Base-by-base conservation (phyloP, 2,797 vertebrate genomes). In the Acanthopagrus latus region DNA sequence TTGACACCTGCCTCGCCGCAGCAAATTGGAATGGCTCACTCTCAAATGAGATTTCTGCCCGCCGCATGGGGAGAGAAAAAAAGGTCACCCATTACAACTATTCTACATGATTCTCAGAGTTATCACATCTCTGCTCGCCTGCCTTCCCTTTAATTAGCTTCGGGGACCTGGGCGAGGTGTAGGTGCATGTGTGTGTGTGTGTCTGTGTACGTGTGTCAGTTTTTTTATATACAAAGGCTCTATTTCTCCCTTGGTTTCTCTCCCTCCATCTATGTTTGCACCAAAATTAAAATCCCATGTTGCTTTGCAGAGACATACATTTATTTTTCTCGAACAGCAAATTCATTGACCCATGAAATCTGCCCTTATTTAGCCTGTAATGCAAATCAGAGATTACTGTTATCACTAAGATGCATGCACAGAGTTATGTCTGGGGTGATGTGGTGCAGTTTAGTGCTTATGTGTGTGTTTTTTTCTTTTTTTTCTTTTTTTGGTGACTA, bases 71-170 rank as follows among this genome's bases (percentile, higher is more conserved):
- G 85, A 86, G 88, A 82, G 87, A 80, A 88, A 89, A 92, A 91
- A 93, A 93, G 89, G 93, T 94, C 92, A 92, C 89, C 88, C 89
- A 93, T 94, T 93, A 92, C 88, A 91, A 94, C 91, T 91, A 91
- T 93, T 94, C 93, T 89, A 91, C 93, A 93, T 93, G 92, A 94
- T 93, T 94, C 92, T 91, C 84, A 84, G 90, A 91, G 93, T 92
- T 93, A 93, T 93, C 89, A 87, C 89, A 91, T 92, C 88, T 90
- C 83, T 86, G 84, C 91, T 93, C 81, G 71, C 91, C 91, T 93
- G 92, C 86, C 90, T 87, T 91, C 87, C 89, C 92, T 93, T 94
- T 95, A 95, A 95, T 95, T 94, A 95, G 94, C 91, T 91, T 88
- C 80, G 48, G 93, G 91, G 94, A 93, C 94, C 94, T 86, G 91